Evolutionary conservation across 1,140 invertebrate species (phyloP).

Genomic region (Frieseomelitta varia): DNA sequence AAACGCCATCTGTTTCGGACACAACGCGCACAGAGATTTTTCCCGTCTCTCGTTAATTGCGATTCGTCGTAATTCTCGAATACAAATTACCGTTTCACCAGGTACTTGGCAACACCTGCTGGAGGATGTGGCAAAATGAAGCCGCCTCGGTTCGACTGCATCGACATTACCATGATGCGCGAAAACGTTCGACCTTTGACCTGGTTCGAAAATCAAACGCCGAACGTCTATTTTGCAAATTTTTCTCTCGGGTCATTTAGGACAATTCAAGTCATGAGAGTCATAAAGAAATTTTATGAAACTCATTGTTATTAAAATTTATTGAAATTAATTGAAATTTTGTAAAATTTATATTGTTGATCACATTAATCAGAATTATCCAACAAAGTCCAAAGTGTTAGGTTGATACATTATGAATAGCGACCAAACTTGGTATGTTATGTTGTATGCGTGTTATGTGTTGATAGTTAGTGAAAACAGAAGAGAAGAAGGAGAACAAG

Average conservation of each 20-base stretch:
- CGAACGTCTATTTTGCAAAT: background rate
- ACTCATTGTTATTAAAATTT: too few relatives aligned
- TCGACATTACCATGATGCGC: background rate
- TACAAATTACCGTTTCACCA: slow-evolving; percentile 13
- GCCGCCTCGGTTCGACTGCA: background rate
- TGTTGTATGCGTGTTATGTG: too few relatives aligned
- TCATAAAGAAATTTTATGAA: too few relatives aligned
- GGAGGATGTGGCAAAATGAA: background rate
- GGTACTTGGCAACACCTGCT: background rate
- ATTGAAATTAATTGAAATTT: too few relatives aligned
- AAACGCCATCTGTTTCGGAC: background rate
- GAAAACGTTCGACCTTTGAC: background rate
- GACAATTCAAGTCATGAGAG: too few relatives aligned
- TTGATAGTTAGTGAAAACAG: too few relatives aligned
- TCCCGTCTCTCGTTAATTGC: background rate
- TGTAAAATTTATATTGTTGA: too few relatives aligned
- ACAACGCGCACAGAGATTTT: background rate
- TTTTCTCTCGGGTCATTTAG: background rate
- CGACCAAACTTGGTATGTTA: too few relatives aligned
- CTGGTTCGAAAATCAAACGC: background rate
- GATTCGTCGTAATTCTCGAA: slow-evolving; percentile 16
- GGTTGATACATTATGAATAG: too few relatives aligned
- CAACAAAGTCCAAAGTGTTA: too few relatives aligned
- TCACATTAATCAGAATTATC: too few relatives aligned
- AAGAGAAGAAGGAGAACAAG: too few relatives aligned